Evolutionary conservation across 2,888 invertebrate genomes (phyloP).

Genomic region (Oligia latruncula): DNA sequence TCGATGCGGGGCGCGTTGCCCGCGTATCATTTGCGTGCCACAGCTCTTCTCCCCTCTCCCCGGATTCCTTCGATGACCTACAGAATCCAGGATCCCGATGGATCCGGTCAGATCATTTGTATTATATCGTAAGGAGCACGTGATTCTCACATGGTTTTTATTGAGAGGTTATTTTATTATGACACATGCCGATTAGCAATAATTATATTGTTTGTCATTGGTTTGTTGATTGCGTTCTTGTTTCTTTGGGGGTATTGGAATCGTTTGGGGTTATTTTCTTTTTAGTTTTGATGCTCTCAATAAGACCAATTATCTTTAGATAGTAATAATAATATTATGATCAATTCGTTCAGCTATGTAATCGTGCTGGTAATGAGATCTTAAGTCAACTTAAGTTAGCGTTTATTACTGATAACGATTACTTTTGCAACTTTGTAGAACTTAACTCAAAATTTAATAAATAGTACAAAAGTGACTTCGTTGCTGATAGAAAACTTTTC

Average conservation of each 20-base stretch:
- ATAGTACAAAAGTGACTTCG: not conserved
- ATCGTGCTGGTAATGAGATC: not conserved
- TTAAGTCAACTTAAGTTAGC: not conserved
- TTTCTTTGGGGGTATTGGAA: not conserved
- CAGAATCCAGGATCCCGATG: constrained; percentile 62
- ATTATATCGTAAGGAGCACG: constrained; percentile 61
- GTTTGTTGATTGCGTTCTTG: constrained; percentile 7
- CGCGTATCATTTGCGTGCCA: constrained; percentile 88
- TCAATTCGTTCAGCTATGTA: not conserved
- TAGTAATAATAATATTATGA: not conserved
- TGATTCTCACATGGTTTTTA: constrained; percentile 67
- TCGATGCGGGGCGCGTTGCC: constrained; percentile 87
- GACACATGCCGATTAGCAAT: not conserved
- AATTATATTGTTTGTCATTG: constrained; percentile 27
- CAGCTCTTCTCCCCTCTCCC: constrained; percentile 74
- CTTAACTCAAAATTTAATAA: not conserved
- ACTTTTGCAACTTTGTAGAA: not conserved
- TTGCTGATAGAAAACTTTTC: not conserved
- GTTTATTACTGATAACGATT: too few relatives aligned
- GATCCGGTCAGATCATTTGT: constrained; percentile 54
- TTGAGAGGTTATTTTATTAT: constrained; percentile 49
- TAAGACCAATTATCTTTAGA: not conserved
- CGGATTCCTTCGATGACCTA: constrained; percentile 74
- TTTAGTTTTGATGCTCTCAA: not conserved
- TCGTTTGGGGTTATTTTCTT: not conserved